These are phyloP conservation scores for Cuculus canorus DNA, from an alignment of 2,797 vertebrate genomes.

Conservation along the genomic window DNA sequence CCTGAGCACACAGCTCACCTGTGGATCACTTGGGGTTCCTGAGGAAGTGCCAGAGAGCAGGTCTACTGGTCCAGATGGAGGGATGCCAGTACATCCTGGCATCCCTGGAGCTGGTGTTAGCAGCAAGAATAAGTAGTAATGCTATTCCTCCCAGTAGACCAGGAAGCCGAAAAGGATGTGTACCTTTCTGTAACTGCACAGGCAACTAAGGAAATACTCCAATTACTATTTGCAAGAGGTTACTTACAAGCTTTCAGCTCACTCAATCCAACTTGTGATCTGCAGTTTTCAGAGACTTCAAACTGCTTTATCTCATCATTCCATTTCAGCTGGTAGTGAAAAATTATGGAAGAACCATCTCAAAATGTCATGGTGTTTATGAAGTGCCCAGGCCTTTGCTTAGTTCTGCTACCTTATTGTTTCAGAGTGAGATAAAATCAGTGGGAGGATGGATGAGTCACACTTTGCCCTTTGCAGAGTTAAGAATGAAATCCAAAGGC, in stretches of 20 bases:
- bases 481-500: not conserved
- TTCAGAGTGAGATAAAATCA: not conserved
- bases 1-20: fast-evolving
- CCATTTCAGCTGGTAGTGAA: not conserved
- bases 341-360: not conserved
- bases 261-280: not conserved
- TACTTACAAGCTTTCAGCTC: not conserved
- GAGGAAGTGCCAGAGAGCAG: not conserved
- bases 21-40: fast-evolving
- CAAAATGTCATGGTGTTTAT: not conserved
- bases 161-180: not conserved
- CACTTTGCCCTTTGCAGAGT: not conserved
- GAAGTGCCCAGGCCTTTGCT: not conserved
- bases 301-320: not conserved
- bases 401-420: not conserved
- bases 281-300: not conserved
- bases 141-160: not conserved
- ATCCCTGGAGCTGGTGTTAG: not conserved
- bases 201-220: not conserved
- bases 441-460: not conserved
- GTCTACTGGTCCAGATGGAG: not conserved
- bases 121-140: not conserved
- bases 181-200: not conserved
- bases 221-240: not conserved
- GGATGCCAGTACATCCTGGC: not conserved